Base-by-base conservation (phyloP, 2,888 invertebrate genomes). In the Pseudococcus viburni region DNA sequence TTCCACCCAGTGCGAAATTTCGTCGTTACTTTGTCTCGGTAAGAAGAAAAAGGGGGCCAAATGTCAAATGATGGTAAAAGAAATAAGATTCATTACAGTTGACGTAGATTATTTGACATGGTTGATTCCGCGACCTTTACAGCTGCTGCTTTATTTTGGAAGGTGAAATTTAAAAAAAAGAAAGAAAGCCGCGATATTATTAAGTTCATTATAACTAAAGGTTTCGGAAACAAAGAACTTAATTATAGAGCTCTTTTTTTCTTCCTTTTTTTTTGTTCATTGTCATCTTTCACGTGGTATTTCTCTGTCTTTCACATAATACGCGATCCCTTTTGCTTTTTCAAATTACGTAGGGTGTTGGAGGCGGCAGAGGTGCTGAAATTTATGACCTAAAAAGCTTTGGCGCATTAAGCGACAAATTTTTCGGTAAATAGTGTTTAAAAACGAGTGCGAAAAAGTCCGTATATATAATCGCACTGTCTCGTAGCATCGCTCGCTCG, bases 151-250 rank as follows among this genome's bases (percentile, higher is more conserved):
- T 83, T 33, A 73, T 73, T 73, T 73, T 64, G 11, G 22, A 3
- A 22, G 80, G 19, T 12, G 42, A 46, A 83, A 83, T 83, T 83
- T 46, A 83, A 83, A 83, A 46, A 73, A 17, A 73, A 33, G 33
- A 73, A 73, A 39, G 9, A 77, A 83, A 83, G 46, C 80, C 80
- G 22, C 22, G 42, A 46, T 83, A 83, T 83, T 83, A 83, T 83
- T 46, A 42, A 83, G 80, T 83, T 83, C 80, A 83, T 83, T 83
- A 46, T 83, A 83, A 83, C 80, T 39, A 83, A 83, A 83, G 46
- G 46, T 46, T 83, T 46, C 80, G 80, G 15, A 83, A 83, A 83
- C 80, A 83, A 83, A 83, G 80, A 83, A 83, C 80, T 83, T 83
- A 83, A 83, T 83, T 83, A 83, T 33, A 73, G 33, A 19, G 46